These are phyloP conservation scores for Teinopalpus imperialis DNA, from an alignment of 2,888 invertebrate genomes.

Conservation along the genomic window DNA sequence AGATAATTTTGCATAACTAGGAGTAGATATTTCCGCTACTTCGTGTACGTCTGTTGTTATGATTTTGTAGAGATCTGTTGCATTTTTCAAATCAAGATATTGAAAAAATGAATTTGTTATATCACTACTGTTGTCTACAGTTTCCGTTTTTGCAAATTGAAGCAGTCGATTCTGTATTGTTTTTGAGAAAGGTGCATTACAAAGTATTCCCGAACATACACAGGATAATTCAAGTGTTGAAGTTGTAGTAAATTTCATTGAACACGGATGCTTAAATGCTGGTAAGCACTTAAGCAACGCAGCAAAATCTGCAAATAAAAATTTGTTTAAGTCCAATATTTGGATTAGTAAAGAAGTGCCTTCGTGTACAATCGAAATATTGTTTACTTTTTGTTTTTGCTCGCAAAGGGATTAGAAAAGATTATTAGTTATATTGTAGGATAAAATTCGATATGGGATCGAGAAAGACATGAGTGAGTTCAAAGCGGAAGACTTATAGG, in stretches of 20 bases:
- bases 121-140: constrained; percentile 37
- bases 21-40: constrained; percentile 31
- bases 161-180: constrained; percentile 50
- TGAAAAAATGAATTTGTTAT: constrained; percentile 51
- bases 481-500: no score
- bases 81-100: constrained; percentile 47
- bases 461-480: no score
- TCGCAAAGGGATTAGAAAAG: no score
- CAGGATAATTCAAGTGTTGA: constrained; percentile 54
- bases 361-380: no score
- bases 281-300: constrained; percentile 54
- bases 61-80: constrained; percentile 47
- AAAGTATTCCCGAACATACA: constrained; percentile 53
- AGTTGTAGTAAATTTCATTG: constrained; percentile 44
- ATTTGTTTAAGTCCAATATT: no score
- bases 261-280: constrained; percentile 44
- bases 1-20: constrained; percentile 27
- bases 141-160: constrained; percentile 46
- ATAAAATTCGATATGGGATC: no score
- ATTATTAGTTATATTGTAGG: no score
- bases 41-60: constrained; percentile 40
- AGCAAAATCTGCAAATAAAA: constrained; percentile 40
- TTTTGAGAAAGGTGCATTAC: constrained; percentile 59
- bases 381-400: no score
- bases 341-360: no score